A percentile compares a stretch with the other conserved stretches of the same genome.
Evolutionary conservation across 2,888 invertebrate genomes (phyloP).

Genomic region (Lasioglossum marginatum): DNA sequence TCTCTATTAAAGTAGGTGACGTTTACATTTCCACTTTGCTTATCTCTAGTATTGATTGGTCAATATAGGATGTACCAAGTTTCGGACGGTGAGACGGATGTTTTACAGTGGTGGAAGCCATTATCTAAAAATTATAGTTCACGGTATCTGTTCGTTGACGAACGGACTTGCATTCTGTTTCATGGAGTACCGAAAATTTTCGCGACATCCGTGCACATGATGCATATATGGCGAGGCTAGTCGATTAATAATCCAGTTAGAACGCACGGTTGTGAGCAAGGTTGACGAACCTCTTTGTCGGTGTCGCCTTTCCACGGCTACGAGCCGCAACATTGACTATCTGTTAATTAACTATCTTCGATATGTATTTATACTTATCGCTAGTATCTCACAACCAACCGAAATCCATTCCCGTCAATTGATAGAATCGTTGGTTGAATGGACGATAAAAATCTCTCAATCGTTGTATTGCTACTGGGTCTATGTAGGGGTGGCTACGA

Average conservation of each 20-base stretch:
- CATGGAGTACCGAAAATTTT: background rate
- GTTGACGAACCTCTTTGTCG: background rate
- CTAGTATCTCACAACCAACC: constrained; percentile 88
- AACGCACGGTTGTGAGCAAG: background rate
- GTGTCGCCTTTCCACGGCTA: background rate
- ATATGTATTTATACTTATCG: constrained; percentile 70
- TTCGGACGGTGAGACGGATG: constrained; percentile 10
- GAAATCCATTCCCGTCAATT: constrained; percentile 94
- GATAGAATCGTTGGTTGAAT: constrained; percentile 94
- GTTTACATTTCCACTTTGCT: background rate
- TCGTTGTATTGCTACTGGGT: constrained; percentile 89
- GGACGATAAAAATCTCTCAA: constrained; percentile 93
- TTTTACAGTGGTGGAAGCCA: constrained; percentile 35
- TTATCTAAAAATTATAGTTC: background rate
- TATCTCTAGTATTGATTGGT: constrained; percentile 9
- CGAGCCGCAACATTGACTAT: constrained; percentile 63
- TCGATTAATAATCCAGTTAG: background rate
- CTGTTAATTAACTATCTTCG: constrained; percentile 65
- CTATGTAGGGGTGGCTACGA: constrained; percentile 93
- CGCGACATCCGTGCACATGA: background rate
- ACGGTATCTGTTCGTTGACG: background rate
- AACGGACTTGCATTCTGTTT: background rate
- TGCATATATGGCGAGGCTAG: background rate
- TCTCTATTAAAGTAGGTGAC: background rate
- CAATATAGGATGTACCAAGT: constrained; percentile 14